A percentile compares a stretch with the other conserved stretches of the same genome.
These are phyloP conservation scores for Peromyscus leucopus DNA, from an alignment of 2,113 vertebrate species.

Conservation along the genomic window DNA sequence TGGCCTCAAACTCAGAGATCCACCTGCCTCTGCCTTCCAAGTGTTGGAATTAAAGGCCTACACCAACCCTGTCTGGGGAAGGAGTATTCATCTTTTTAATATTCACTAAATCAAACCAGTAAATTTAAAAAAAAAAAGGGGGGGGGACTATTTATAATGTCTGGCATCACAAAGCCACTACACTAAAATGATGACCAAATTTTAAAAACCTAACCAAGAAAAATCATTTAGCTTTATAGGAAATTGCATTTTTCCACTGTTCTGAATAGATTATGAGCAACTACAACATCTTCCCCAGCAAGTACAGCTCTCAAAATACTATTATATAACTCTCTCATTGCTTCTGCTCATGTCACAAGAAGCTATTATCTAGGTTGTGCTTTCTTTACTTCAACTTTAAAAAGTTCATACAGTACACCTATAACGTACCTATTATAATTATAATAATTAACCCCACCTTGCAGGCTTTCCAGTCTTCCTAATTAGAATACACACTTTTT, in stretches of 20 bases:
- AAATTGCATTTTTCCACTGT: conserved; percentile 26
- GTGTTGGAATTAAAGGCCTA: not conserved
- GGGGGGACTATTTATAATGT: not conserved
- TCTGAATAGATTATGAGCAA: not conserved
- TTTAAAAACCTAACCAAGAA: conserved; percentile 44
- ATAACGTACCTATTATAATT: not conserved
- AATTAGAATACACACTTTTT: not conserved
- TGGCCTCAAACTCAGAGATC: not conserved
- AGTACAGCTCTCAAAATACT: conserved; percentile 25
- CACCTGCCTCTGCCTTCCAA: not conserved
- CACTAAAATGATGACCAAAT: conserved; percentile 19
- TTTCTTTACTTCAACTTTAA: conserved; percentile 38
- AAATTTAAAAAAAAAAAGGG: not conserved
- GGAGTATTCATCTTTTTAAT: not conserved
- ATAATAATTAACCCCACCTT: conserved; percentile 45
- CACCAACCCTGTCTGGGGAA: not conserved
- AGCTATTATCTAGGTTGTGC: conserved; percentile 5
- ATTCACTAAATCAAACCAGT: conserved; percentile 7
- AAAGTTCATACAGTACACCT: not conserved
- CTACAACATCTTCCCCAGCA: not conserved
- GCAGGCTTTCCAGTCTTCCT: conserved; percentile 18
- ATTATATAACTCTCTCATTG: conserved; percentile 4
- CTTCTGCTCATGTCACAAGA: conserved; percentile 44
- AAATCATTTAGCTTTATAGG: conserved; percentile 22
- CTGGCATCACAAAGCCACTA: not conserved